Evolutionary conservation across 2,797 vertebrate genomes (phyloP).

Genomic region (Eulemur rubriventer): DNA sequence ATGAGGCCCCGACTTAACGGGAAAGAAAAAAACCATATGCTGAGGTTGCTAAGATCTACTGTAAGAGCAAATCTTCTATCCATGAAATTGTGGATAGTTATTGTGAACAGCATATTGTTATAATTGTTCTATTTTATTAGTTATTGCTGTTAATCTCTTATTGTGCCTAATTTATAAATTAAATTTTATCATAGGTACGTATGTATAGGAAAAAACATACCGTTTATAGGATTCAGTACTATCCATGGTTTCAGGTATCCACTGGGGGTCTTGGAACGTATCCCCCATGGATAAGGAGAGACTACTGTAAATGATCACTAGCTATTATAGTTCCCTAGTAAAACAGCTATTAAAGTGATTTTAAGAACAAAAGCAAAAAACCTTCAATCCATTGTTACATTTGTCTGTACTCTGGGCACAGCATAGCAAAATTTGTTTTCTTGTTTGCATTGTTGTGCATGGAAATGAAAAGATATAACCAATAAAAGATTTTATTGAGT

Average conservation of each 20-base stretch:
- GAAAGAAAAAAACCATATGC: background rate
- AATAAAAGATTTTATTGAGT: background rate
- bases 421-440: background rate
- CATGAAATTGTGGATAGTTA: background rate
- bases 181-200: background rate
- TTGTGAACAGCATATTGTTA: background rate
- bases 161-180: background rate
- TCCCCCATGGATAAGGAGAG: background rate
- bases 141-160: background rate
- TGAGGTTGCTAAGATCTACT: background rate
- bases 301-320: background rate
- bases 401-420: background rate
- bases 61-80: background rate
- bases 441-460: background rate
- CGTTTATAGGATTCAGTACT: background rate
- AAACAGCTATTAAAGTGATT: background rate
- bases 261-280: background rate
- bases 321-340: background rate
- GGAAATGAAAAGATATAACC: background rate
- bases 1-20: background rate
- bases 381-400: background rate
- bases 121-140: background rate
- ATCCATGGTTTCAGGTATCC: background rate
- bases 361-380: background rate
- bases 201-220: background rate